A percentile compares a stretch with the other conserved stretches of the same genome.
phyloP scores from a whole-genome alignment of 2,888 invertebrate species.

The Luperina testacea region DNA sequence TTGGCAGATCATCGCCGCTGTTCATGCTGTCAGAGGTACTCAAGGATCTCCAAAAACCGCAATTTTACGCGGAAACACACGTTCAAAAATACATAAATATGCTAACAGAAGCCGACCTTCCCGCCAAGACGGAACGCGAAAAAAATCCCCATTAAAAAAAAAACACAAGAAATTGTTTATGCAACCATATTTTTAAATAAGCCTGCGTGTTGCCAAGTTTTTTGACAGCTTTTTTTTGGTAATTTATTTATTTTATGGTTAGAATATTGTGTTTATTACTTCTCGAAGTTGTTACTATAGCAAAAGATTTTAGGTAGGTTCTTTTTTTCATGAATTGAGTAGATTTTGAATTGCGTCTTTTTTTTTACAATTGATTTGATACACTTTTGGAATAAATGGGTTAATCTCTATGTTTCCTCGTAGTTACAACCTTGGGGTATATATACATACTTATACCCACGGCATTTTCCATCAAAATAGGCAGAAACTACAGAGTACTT shows the following conservation, averaged over 20 bases:
- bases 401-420: neutral
- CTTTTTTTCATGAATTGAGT: neutral
- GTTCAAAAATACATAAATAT: constrained; percentile 55
- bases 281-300: constrained; percentile 29
- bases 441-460: too few species aligned
- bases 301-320: neutral
- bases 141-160: constrained; percentile 43
- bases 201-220: constrained; percentile 11
- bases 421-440: constrained; percentile 14
- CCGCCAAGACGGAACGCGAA: constrained; percentile 21
- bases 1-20: neutral
- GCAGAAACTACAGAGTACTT: too few species aligned
- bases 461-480: too few species aligned
- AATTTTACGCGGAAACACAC: constrained; percentile 55
- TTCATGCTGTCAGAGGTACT: neutral
- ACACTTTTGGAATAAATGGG: constrained; percentile 3
- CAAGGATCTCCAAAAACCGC: constrained; percentile 44
- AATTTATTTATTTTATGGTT: constrained; percentile 39
- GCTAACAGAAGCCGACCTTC: constrained; percentile 52
- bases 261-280: constrained; percentile 8
- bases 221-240: neutral
- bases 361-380: neutral
- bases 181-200: constrained; percentile 49
- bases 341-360: constrained; percentile 7
- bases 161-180: constrained; percentile 40